Conservation (phyloP, 2,888 invertebrate genomes). For the Sesia apiformis region DNA sequence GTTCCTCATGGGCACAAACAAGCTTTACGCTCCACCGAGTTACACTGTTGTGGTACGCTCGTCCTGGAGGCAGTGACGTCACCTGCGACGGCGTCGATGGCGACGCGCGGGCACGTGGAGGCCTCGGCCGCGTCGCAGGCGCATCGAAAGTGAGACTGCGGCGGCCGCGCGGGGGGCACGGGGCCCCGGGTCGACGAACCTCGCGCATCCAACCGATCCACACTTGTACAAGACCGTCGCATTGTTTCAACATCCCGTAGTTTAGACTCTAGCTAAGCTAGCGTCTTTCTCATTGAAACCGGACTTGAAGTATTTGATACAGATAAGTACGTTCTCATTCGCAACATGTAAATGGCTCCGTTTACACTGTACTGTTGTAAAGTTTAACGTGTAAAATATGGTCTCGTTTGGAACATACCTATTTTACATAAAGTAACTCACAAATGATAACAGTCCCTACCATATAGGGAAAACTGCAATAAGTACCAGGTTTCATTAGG, state of each 20-base stretch:
- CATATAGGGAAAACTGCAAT: not conserved
- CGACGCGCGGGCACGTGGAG: slow-evolving; percentile 60
- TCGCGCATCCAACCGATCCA: slow-evolving; percentile 65
- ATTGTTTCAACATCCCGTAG: slow-evolving; percentile 57
- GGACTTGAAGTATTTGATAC: slow-evolving; percentile 10
- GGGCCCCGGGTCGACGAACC: slow-evolving; percentile 51
- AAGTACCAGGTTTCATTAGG: not conserved
- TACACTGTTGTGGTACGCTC: slow-evolving; percentile 33
- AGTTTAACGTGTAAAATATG: too few relatives aligned
- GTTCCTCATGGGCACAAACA: slow-evolving; percentile 52
- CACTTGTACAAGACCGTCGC: slow-evolving; percentile 62
- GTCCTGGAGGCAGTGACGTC: slow-evolving; percentile 57
- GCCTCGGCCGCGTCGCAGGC: slow-evolving; percentile 48
- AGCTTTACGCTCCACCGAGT: slow-evolving; percentile 31
- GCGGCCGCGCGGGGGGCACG: slow-evolving; percentile 28
- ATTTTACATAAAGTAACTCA: not conserved
- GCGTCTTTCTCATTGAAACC: slow-evolving; percentile 27
- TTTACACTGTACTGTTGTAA: too few relatives aligned
- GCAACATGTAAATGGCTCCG: not conserved
- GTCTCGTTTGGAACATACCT: not conserved
- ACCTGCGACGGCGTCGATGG: slow-evolving; percentile 38
- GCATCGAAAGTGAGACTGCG: slow-evolving; percentile 15
- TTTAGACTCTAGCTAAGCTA: slow-evolving; percentile 25
- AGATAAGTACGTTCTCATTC: not conserved
- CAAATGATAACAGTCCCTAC: not conserved